Percentiles rank a stretch among this genome's conserved stretches.
These are phyloP conservation scores for Catalaphyllia jardinei DNA, from an alignment of 64 coral and sea anemone species.

Conservation along the genomic window DNA sequence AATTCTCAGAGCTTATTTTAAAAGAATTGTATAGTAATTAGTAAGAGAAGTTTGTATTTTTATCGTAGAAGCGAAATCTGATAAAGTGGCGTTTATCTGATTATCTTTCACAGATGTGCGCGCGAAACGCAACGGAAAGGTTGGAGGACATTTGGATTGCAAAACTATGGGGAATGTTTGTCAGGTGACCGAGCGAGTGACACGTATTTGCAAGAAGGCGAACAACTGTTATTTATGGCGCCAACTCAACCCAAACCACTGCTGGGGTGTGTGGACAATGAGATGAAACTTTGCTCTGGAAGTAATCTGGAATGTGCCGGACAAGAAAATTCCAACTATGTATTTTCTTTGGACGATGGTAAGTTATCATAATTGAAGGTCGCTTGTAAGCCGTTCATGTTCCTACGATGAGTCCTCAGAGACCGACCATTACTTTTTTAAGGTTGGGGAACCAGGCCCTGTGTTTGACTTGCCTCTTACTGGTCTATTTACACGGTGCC, in stretches of 20 bases:
- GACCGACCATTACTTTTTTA: background rate
- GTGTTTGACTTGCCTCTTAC: too few species aligned
- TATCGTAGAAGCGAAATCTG: background rate
- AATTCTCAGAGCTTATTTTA: too few species aligned
- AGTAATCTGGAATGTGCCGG: conserved; percentile 87
- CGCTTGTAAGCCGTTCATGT: background rate
- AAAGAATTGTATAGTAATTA: too few species aligned
- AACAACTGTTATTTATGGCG: conserved; percentile 69
- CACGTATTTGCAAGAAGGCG: conserved; percentile 88
- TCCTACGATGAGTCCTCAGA: background rate
- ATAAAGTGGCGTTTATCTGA: background rate
- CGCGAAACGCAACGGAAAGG: conserved; percentile 68
- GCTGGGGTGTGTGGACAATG: conserved; percentile 89
- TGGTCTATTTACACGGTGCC: too few species aligned
- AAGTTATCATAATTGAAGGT: background rate
- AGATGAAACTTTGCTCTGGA: conserved; percentile 65
- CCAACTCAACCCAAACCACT: conserved; percentile 83
- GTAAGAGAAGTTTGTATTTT: background rate
- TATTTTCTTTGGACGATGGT: conserved; percentile 76
- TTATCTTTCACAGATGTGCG: conserved; percentile 70
- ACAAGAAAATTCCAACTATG: conserved; percentile 84
- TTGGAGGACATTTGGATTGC: conserved; percentile 81
- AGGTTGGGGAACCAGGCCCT: too few species aligned
- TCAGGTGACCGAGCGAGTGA: conserved; percentile 80
- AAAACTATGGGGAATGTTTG: conserved; percentile 94